Percentiles rank a stretch among this genome's conserved stretches.
Conservation (phyloP, 2,797 vertebrate genomes). For the Masticophis lateralis region DNA sequence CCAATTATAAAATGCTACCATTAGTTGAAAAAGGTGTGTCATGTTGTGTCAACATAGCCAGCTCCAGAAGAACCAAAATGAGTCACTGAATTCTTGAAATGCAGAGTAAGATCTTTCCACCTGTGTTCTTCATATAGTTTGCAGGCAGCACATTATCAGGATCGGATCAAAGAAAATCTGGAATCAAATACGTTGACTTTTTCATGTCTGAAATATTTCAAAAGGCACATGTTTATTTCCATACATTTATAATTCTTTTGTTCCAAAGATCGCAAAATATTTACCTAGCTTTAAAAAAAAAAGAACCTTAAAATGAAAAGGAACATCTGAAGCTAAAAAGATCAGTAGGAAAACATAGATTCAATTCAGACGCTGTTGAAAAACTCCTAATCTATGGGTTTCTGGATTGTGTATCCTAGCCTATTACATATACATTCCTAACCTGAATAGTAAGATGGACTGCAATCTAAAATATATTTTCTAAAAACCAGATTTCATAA, state of each 20-base stretch:
- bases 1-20: background rate
- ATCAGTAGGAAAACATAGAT: background rate
- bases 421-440: background rate
- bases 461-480: background rate
- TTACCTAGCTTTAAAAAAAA: slow-evolving; percentile 8
- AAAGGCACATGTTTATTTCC: slow-evolving; percentile 34
- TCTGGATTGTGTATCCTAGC: slow-evolving; percentile 32
- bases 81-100: slow-evolving; percentile 40
- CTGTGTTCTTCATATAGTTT: slow-evolving; percentile 33
- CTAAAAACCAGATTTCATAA: background rate
- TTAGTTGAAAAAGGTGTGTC: background rate
- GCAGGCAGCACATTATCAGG: slow-evolving; percentile 42
- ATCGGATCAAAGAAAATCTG: slow-evolving; percentile 18
- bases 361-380: slow-evolving; percentile 15
- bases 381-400: slow-evolving; percentile 36
- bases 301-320: slow-evolving; percentile 7
- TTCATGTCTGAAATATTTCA: slow-evolving; percentile 18
- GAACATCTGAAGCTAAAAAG: slow-evolving; percentile 12
- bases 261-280: background rate
- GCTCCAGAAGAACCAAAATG: background rate
- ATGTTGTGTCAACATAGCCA: background rate
- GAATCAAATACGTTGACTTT: slow-evolving; percentile 41
- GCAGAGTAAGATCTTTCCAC: slow-evolving; percentile 32
- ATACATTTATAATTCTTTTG: background rate
- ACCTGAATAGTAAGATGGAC: background rate